Percentiles rank a stretch among this genome's conserved stretches.
Evolutionary conservation across 2,888 invertebrate genomes (phyloP).

Genomic region (Tenthredo mesomela): DNA sequence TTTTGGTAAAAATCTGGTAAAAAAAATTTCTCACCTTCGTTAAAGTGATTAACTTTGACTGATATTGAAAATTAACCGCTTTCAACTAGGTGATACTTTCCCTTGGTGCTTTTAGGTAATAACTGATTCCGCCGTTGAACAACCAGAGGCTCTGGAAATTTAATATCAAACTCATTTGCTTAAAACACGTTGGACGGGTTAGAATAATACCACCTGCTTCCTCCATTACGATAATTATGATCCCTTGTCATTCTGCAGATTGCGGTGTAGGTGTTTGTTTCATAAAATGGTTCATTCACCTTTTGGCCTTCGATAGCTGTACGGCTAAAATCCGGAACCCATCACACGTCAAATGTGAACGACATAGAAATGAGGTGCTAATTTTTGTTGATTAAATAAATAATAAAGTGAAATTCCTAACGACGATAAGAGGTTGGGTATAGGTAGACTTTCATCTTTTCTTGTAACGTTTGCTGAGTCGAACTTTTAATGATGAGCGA

Average conservation of each 20-base stretch:
- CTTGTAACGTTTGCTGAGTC: conserved; percentile 24
- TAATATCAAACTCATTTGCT: conserved; percentile 71
- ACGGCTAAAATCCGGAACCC: neutral
- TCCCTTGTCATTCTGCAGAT: conserved; percentile 68
- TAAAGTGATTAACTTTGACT: neutral
- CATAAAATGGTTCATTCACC: neutral
- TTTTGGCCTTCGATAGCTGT: neutral
- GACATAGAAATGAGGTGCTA: neutral
- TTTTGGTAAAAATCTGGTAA: neutral
- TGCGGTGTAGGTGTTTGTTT: conserved; percentile 48
- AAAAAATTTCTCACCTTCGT: neutral
- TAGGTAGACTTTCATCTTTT: neutral
- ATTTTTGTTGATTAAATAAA: neutral
- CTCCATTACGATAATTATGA: conserved; percentile 76
- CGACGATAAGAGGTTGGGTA: neutral
- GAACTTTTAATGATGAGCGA: conserved; percentile 24
- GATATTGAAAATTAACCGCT: conserved; percentile 30
- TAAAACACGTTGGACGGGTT: conserved; percentile 66
- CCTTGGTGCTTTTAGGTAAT: conserved; percentile 45
- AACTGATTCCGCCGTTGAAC: conserved; percentile 46
- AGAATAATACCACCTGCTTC: conserved; percentile 69
- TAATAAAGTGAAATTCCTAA: neutral
- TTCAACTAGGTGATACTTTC: conserved; percentile 11
- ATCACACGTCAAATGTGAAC: neutral
- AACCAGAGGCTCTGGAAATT: conserved; percentile 66